Base-by-base conservation (phyloP, 2,888 invertebrate species). In the Melanargia galathea region DNA sequence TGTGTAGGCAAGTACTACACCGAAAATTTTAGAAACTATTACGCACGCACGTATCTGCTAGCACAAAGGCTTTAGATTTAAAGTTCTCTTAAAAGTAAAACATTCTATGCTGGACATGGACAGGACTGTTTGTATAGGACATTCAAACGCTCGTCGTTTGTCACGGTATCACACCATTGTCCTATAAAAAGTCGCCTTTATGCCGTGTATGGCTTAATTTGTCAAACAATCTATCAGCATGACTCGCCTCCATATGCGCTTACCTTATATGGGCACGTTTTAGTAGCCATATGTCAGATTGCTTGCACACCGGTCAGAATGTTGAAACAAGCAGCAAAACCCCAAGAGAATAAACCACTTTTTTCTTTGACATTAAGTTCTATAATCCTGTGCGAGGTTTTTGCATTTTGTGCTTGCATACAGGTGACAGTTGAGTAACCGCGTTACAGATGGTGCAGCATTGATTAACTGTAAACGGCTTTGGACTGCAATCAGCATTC, bases 221-320 rank as follows among this genome's bases (percentile, higher is more conserved):
- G 78, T 80, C 77, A 77, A 80, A 79, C 77, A 75, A 78, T 77
- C 76, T 77, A 81, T 78, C 76, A 73, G 72, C 68, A 69, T 71
- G 73, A 73, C 72, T 76, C 71, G 69, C 70, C 74, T 69, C 80
- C 84, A 83, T 84, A 82, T 84, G 83, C 77, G 71, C 71, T 64
- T 63, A 67, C 87, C 86, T 71, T 87, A 84, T 79, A 86, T 75
- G 88, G 90, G 62, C 66, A 73, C 68, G 84, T 79, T 83, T 84
- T 86, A 87, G 86, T 69, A 75, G 83, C 87, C 89, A 89, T 89
- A 86, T 88, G 87, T 78, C 76, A 73, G 76, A 73, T 74, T 71
- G 75, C 72, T 71, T 58, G 57, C 64, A 66, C 64, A 52, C 61
- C 58, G 57, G 55, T 64, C 57, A 52, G 35, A 35, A 22, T 57